Evolutionary conservation across 2,888 invertebrate genomes (phyloP).

Genomic region (Dasypolia templi): DNA sequence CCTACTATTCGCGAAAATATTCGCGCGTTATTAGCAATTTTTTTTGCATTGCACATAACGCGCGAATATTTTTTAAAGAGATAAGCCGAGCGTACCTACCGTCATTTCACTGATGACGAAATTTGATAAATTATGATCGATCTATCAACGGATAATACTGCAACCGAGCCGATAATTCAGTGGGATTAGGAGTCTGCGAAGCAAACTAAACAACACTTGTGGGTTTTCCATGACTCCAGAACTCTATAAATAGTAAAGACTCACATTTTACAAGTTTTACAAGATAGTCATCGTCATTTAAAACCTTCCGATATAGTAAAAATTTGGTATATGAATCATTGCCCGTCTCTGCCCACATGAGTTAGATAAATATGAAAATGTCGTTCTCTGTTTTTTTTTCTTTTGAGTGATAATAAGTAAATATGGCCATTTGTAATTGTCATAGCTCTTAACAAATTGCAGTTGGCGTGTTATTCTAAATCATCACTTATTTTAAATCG

Average conservation of each 20-base stretch:
- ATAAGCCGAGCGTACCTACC: background rate
- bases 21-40: too few species aligned
- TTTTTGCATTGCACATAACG: too few species aligned
- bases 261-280: slow-evolving; percentile 68
- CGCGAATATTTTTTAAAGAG: background rate
- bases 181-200: slow-evolving; percentile 3
- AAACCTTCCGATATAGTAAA: slow-evolving; percentile 69
- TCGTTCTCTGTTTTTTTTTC: slow-evolving; percentile 62
- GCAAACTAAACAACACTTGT: slow-evolving; percentile 26
- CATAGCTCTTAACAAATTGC: slow-evolving; percentile 46
- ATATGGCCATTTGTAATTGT: slow-evolving; percentile 51
- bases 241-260: slow-evolving; percentile 59
- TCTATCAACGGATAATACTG: slow-evolving; percentile 17
- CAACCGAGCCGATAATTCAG: background rate
- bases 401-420: slow-evolving; percentile 52
- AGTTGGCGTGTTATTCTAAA: slow-evolving; percentile 32
- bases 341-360: slow-evolving; percentile 69
- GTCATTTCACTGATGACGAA: slow-evolving; percentile 5
- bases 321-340: slow-evolving; percentile 71
- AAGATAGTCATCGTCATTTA: slow-evolving; percentile 66
- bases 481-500: slow-evolving; percentile 40
- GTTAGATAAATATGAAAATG: slow-evolving; percentile 64
- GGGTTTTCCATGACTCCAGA: slow-evolving; percentile 55
- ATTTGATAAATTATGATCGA: slow-evolving; percentile 17
- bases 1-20: too few species aligned